Conservation (phyloP, 64 coral and sea anemone genomes). For the Cladopsammia gracilis region DNA sequence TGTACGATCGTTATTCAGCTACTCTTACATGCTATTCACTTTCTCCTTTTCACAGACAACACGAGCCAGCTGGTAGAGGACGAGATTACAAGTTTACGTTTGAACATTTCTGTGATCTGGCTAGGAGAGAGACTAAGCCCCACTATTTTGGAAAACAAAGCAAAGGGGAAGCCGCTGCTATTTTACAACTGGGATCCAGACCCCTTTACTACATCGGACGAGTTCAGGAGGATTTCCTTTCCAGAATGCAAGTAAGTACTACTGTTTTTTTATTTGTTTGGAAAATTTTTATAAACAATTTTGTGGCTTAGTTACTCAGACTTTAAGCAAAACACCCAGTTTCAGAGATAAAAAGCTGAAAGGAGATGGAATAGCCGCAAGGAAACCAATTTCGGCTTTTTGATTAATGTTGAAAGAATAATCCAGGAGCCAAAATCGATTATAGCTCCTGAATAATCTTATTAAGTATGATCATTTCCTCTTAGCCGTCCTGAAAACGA, state of each 20-base stretch:
- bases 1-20: too few species aligned
- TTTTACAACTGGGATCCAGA: conserved; percentile 36
- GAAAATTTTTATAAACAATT: too few species aligned
- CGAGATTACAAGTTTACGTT: conserved; percentile 18
- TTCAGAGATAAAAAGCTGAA: too few species aligned
- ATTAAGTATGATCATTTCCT: neutral
- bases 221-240: conserved; percentile 43
- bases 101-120: conserved; percentile 46
- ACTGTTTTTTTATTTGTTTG: too few species aligned
- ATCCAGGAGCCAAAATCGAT: too few species aligned
- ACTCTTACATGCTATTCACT: neutral
- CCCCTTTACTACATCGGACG: neutral
- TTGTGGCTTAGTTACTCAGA: too few species aligned
- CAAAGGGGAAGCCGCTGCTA: conserved; percentile 45
- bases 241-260: conserved; percentile 37
- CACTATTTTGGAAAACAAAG: conserved; percentile 5
- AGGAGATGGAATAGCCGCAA: too few species aligned
- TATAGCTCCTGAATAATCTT: too few species aligned
- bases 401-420: too few species aligned
- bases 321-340: too few species aligned
- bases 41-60: neutral
- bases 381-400: too few species aligned
- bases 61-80: neutral
- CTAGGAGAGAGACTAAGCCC: neutral
- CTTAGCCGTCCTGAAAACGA: neutral